These are phyloP conservation scores for Eustalomyia histrio DNA, from an alignment of 2,888 invertebrate species.

Conservation along the genomic window DNA sequence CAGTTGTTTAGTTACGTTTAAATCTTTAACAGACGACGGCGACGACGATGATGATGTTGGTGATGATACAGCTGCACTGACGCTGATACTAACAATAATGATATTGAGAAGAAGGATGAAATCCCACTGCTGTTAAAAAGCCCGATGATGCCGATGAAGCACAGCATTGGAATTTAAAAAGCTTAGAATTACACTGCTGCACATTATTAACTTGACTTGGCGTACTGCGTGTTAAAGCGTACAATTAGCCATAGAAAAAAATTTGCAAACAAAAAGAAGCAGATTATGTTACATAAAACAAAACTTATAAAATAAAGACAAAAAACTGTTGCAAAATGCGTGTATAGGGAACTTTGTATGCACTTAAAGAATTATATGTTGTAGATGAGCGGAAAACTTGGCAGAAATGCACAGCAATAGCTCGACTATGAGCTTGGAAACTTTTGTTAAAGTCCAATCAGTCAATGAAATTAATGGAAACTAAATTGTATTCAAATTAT, in stretches of 20 bases:
- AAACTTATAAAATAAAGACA: conserved; percentile 4
- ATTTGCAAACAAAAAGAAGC: conserved; percentile 31
- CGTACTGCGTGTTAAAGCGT: conserved; percentile 65
- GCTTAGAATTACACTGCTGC: conserved; percentile 51
- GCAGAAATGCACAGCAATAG: too few species aligned
- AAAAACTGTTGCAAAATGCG: conserved; percentile 44
- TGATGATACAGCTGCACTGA: background rate
- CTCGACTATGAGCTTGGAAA: too few species aligned
- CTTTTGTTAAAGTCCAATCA: too few species aligned
- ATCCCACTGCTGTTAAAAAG: conserved; percentile 1
- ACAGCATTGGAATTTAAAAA: conserved; percentile 50
- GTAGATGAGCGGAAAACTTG: too few species aligned
- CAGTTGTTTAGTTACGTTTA: conserved; percentile 29
- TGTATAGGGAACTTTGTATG: conserved; percentile 32
- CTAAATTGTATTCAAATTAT: too few species aligned
- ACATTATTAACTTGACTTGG: conserved; percentile 20
- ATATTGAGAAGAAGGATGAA: background rate
- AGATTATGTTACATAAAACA: conserved; percentile 60
- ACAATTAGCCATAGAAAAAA: conserved; percentile 58
- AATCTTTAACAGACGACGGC: background rate
- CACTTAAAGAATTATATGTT: background rate
- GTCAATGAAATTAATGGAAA: too few species aligned
- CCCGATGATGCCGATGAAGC: conserved; percentile 43
- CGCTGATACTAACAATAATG: background rate
- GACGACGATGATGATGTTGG: background rate